Base-by-base conservation (phyloP, 2,888 invertebrate species). In the Sylvicola fuscatus region DNA sequence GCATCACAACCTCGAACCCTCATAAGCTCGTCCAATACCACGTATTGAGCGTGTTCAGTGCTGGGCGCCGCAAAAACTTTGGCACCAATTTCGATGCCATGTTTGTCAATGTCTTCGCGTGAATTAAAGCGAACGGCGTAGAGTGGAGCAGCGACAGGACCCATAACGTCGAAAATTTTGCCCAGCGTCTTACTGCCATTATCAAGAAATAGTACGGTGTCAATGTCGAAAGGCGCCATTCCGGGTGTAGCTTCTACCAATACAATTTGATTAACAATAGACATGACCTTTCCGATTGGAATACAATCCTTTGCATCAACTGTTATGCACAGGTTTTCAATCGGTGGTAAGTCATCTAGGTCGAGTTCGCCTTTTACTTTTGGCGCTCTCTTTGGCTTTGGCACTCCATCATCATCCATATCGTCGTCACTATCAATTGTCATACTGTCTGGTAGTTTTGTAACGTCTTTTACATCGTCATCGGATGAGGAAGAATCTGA, bases 71-170 rank as follows among this genome's bases (percentile, higher is more conserved):
- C 82, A 60, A 69, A 93, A 3, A 93, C 83, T 7, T 66, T 65
- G 53, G 70, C 66, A 34, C 81, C 86, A 34, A 70, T 54, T 44
- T 61, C 52, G 2, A 84, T 67, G 33, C 72, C 71, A 41, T 69
- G 69, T 32, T 70, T 66, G 33, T 65, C 53, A 35, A 86, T 81
- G 50, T 93, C 83, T 36, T 78, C 69, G 10, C 56, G 53, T 0
- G 70, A 74, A 60, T 90, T 92, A 57, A 93, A 93, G 3, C 92
- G 67, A n/a, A 95, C 70, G 44, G 82, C 79, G 56, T 95, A 95
- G 44, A 80, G 67, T 0, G 95, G 93, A 45, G 77, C 72, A 0
- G 67, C 64, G 0, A 93, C 82, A 34, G 75, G 81, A 11, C 95
- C 93, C 52, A 93, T 76, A 1, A 92, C 86, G 62, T 95, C 95